Percentiles rank a stretch among this genome's conserved stretches.
These are phyloP conservation scores for Drosophila saltans DNA, from an alignment of 1,140 invertebrate species.

Conservation along the genomic window DNA sequence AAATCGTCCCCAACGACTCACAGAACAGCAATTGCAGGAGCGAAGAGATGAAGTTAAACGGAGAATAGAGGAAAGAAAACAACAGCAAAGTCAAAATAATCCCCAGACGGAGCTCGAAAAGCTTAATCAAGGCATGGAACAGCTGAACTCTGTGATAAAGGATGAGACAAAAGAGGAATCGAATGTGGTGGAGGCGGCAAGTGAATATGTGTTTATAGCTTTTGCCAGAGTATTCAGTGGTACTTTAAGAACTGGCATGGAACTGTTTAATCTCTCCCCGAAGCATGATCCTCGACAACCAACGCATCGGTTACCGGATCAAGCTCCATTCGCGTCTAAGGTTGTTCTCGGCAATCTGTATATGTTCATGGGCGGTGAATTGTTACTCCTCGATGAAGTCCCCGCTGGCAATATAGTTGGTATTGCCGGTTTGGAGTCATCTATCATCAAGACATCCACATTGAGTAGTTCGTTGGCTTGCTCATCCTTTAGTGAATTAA, in stretches of 20 bases:
- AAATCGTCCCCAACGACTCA: constrained; percentile 89
- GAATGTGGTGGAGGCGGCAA: constrained; percentile 54
- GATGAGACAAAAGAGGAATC: constrained; percentile 65
- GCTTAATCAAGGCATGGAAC: constrained; percentile 84
- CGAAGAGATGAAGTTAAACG: constrained; percentile 89
- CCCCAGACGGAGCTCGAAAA: constrained; percentile 84
- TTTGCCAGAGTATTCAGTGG: constrained; percentile 98
- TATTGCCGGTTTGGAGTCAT: constrained; percentile 94
- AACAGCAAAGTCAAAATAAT: constrained; percentile 80
- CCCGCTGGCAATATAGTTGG: constrained; percentile 95
- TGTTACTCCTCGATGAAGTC: constrained; percentile 91
- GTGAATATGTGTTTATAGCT: constrained; percentile 92
- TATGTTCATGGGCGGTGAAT: constrained; percentile 96
- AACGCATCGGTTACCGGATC: constrained; percentile 48
- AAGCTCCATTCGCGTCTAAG: constrained; percentile 85
- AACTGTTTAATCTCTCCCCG: constrained; percentile 93
- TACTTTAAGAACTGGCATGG: constrained; percentile 89
- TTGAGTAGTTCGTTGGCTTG: constrained; percentile 93
- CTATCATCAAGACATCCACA: constrained; percentile 95
- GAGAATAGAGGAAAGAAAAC: constrained; percentile 84
- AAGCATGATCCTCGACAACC: constrained; percentile 92
- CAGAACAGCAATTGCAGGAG: constrained; percentile 89
- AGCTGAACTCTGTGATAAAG: constrained; percentile 45
- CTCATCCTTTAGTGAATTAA: constrained; percentile 94
- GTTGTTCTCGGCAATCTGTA: constrained; percentile 90